phyloP scores from a whole-genome alignment of 2,113 vertebrate genomes.

The Egretta garzetta region DNA sequence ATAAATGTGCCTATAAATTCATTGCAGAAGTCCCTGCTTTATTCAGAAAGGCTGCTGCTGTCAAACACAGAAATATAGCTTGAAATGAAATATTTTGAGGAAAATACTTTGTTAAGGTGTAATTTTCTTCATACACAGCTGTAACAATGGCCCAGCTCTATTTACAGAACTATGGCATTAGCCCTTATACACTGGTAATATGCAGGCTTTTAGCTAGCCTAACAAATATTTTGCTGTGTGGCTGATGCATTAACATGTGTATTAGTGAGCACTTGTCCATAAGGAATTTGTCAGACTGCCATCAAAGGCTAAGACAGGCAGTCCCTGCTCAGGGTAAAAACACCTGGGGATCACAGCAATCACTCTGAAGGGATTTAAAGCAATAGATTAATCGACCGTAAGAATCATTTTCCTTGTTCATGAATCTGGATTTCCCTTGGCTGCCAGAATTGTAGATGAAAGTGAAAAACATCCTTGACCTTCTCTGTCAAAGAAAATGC shows the following conservation, averaged over 20 bases:
- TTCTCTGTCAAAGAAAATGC: constrained; percentile 45
- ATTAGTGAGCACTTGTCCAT: constrained; percentile 5
- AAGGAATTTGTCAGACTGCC: constrained; percentile 32
- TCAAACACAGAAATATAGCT: background rate
- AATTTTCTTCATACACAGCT: background rate
- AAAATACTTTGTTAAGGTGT: background rate
- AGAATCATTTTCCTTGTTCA: constrained; percentile 36
- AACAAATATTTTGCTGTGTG: background rate
- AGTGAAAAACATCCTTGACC: constrained; percentile 47
- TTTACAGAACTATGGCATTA: background rate
- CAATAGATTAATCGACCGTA: constrained; percentile 40
- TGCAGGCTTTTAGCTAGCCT: background rate
- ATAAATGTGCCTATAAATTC: constrained; percentile 7
- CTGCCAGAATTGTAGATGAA: constrained; percentile 39
- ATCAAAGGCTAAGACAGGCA: constrained; percentile 4
- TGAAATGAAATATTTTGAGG: background rate
- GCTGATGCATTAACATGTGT: background rate
- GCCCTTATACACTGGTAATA: background rate
- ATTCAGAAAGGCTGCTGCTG: background rate
- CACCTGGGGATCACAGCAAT: constrained; percentile 34
- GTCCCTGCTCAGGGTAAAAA: background rate
- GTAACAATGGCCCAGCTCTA: background rate
- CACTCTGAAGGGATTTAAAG: constrained; percentile 37
- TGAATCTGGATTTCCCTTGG: constrained; percentile 38
- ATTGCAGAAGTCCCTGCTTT: background rate